Evolutionary conservation across 2,113 vertebrate species (phyloP).

Genomic region (Cricetomys ansorgei): DNA sequence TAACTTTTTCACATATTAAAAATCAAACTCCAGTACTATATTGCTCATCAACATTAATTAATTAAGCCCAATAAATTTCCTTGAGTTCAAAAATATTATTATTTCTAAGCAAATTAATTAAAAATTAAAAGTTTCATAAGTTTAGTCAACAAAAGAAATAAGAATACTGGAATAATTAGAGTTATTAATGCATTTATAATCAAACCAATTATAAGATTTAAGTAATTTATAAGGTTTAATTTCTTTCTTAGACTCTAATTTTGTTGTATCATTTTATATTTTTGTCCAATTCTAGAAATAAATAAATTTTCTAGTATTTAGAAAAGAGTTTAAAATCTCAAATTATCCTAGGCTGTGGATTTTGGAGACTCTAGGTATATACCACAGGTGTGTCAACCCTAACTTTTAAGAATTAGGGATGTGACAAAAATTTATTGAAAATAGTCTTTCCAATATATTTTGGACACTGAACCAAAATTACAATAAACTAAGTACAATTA

Average conservation of each 20-base stretch:
- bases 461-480: too few relatives aligned
- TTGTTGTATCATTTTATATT: background rate
- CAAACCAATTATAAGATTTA: background rate
- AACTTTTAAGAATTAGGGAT: background rate
- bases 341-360: background rate
- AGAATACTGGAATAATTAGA: background rate
- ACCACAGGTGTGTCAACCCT: background rate
- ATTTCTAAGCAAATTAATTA: slow-evolving; percentile 25
- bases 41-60: background rate
- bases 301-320: background rate
- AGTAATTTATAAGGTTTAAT: background rate
- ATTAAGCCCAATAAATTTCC: background rate
- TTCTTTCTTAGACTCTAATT: background rate
- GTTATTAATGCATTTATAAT: background rate
- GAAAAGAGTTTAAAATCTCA: background rate
- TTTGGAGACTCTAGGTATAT: background rate
- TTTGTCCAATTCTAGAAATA: background rate
- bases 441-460: background rate
- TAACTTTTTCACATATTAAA: background rate
- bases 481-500: background rate
- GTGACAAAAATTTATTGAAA: background rate
- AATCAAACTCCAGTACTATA: background rate
- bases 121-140: background rate
- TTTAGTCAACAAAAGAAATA: background rate
- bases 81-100: slow-evolving; percentile 10